phyloP scores from a whole-genome alignment of 2,888 invertebrate species.

The Eueremaeus valkanovi region DNA sequence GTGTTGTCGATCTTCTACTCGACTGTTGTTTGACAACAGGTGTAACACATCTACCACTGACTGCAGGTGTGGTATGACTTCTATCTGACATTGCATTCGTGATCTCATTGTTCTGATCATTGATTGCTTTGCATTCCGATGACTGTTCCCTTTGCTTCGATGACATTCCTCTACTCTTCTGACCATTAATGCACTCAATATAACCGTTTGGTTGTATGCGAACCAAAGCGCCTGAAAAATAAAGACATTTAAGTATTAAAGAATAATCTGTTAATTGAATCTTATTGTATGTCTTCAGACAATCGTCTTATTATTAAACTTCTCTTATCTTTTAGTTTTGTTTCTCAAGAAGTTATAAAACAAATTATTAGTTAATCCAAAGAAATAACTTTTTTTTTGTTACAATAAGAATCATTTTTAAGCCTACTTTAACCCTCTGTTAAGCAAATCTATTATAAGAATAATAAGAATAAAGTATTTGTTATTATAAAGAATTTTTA shows the following conservation, averaged over 20 bases:
- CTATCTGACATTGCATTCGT: background rate
- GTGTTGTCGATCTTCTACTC: conserved; percentile 29
- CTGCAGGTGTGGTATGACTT: conserved; percentile 27
- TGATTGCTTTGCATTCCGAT: background rate
- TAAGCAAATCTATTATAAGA: too few species aligned
- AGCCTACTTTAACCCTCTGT: too few species aligned
- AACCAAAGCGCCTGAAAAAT: conserved; percentile 9
- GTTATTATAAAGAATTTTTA: too few species aligned
- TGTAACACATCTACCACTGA: conserved; percentile 33
- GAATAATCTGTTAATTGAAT: background rate
- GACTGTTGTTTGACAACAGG: conserved; percentile 14
- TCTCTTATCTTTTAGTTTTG: too few species aligned
- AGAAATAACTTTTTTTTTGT: too few species aligned
- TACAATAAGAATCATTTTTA: too few species aligned
- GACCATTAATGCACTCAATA: conserved; percentile 1
- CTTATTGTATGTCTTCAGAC: background rate
- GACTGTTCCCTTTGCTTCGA: background rate
- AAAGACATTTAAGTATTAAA: background rate
- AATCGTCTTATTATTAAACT: too few species aligned
- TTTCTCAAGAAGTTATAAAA: too few species aligned
- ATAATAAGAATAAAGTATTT: too few species aligned
- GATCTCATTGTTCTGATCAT: background rate
- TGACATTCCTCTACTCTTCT: background rate
- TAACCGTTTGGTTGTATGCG: background rate
- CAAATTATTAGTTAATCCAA: too few species aligned